Evolutionary conservation across 2,888 invertebrate genomes (phyloP).

Genomic region (Metallyticus violacea): DNA sequence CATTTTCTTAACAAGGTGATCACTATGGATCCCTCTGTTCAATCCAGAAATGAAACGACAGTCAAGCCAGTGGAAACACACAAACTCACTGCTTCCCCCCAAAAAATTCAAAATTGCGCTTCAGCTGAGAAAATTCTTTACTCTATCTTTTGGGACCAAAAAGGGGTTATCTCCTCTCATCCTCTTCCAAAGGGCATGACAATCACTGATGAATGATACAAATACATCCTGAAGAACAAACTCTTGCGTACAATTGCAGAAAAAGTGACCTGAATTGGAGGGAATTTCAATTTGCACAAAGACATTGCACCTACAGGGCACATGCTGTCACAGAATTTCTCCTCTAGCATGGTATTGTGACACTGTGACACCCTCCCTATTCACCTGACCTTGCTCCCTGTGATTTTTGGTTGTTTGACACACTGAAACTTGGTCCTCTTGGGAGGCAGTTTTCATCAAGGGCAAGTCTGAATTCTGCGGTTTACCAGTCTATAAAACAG

Average conservation of each 20-base stretch:
- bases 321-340: background rate
- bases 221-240: too few species aligned
- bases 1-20: background rate
- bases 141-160: background rate
- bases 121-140: too few species aligned
- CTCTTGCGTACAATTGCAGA: background rate
- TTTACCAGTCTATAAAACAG: background rate
- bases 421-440: background rate
- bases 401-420: background rate
- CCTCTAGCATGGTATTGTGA: background rate
- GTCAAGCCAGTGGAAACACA: background rate
- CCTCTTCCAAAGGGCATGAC: too few species aligned
- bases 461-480: background rate
- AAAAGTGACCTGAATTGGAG: background rate
- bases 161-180: too few species aligned
- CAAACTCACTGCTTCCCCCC: background rate
- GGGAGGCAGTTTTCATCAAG: background rate
- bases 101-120: background rate
- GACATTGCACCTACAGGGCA: background rate
- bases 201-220: too few species aligned
- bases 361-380: conserved; percentile 18
- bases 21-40: background rate
- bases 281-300: background rate
- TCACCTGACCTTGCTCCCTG: background rate
- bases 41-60: too few species aligned